Evolutionary conservation across 2,888 invertebrate species (phyloP).

Genomic region (Euplexia lucipara): DNA sequence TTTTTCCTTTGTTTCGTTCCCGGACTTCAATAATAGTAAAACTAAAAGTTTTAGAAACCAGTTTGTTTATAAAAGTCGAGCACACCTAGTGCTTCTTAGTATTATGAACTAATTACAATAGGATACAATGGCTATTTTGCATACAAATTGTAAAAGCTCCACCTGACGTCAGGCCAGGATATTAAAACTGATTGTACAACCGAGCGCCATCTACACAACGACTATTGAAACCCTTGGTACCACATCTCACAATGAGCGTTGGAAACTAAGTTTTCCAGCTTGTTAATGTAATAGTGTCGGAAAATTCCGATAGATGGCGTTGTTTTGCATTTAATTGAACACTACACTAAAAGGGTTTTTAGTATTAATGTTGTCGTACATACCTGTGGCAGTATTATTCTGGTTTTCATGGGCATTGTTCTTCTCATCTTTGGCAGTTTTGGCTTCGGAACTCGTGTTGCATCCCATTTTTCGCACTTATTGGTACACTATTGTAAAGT

Average conservation of each 20-base stretch:
- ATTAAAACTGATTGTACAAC: neutral
- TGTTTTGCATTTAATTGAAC: neutral
- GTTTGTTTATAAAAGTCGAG: too few relatives aligned
- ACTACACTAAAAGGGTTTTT: neutral
- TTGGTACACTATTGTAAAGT: slow-evolving; percentile 55
- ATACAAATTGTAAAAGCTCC: neutral
- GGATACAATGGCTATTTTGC: too few relatives aligned
- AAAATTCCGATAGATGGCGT: slow-evolving; percentile 58
- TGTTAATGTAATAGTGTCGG: neutral
- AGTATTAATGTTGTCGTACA: slow-evolving; percentile 23
- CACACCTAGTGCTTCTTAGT: too few relatives aligned
- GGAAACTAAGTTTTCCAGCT: neutral
- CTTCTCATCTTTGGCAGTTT: slow-evolving; percentile 74
- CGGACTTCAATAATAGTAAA: too few relatives aligned
- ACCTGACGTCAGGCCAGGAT: slow-evolving; percentile 11
- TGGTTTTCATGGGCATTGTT: slow-evolving; percentile 69
- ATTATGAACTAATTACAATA: neutral
- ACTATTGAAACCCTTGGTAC: neutral
- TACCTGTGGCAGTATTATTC: slow-evolving; percentile 69
- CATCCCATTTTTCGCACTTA: slow-evolving; percentile 76
- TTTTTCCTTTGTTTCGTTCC: too few relatives aligned
- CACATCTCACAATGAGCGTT: neutral
- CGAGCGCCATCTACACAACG: slow-evolving; percentile 37
- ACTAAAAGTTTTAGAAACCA: too few relatives aligned
- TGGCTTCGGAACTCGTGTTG: slow-evolving; percentile 82